phyloP scores from a whole-genome alignment of 2,888 invertebrate genomes.

The Myopa testacea region DNA sequence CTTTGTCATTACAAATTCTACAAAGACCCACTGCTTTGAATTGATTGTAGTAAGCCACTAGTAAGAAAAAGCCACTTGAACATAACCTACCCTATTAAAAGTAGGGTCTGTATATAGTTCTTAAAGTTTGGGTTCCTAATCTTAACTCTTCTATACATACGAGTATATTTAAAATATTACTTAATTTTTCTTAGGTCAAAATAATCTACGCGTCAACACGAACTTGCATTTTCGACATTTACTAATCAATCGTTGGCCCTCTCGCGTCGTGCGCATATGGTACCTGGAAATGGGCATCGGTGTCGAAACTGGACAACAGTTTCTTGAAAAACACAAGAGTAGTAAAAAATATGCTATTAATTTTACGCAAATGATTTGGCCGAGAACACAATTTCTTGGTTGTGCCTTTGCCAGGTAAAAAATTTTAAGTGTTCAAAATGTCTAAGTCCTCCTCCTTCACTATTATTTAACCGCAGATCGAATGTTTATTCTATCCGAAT shows the following conservation, averaged over 20 bases:
- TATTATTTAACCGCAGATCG: neutral
- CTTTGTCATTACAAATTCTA: neutral
- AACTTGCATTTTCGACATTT: slow-evolving; percentile 42
- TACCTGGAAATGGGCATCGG: slow-evolving; percentile 48
- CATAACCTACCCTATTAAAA: neutral
- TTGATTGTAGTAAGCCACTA: neutral
- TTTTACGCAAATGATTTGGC: slow-evolving; percentile 52
- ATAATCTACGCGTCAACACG: slow-evolving; percentile 45
- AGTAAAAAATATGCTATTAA: slow-evolving; percentile 28
- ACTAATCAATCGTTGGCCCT: slow-evolving; percentile 48
- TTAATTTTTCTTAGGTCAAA: slow-evolving; percentile 16
- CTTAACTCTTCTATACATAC: neutral
- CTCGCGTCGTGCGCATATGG: slow-evolving; percentile 48
- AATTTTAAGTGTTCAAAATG: neutral
- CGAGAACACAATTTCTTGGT: slow-evolving; percentile 51
- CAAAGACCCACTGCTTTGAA: neutral
- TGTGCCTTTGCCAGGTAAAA: slow-evolving; percentile 50
- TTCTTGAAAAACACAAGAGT: slow-evolving; percentile 24
- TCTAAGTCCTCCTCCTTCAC: neutral
- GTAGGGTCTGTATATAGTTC: no score
- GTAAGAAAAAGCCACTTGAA: no score
- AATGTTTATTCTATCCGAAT: no score
- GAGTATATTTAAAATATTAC: neutral
- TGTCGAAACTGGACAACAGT: slow-evolving; percentile 37
- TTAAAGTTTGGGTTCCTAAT: neutral